Evolutionary conservation across 1,140 invertebrate species (phyloP).

Genomic region (Lucilia cuprina): DNA sequence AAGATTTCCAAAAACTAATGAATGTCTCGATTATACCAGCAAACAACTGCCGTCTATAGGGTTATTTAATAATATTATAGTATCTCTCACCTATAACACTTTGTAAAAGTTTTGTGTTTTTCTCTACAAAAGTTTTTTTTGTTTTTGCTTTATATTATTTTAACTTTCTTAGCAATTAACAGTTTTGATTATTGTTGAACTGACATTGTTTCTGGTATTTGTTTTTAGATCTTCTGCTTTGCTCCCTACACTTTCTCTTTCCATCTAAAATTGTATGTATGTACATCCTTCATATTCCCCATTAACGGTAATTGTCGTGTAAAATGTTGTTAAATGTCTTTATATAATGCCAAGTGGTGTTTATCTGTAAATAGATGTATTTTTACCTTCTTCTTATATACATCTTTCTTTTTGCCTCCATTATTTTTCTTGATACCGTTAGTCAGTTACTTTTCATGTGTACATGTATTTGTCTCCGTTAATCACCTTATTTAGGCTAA

Average conservation of each 20-base stretch:
- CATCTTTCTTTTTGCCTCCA: background rate
- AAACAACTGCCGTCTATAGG: too few relatives aligned
- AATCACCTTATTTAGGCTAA: background rate
- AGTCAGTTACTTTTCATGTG: background rate
- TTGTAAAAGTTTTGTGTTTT: background rate
- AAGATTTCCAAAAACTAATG: too few relatives aligned
- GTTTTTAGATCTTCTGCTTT: too few relatives aligned
- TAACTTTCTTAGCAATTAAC: background rate
- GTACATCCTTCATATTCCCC: background rate
- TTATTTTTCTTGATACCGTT: background rate
- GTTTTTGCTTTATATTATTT: background rate
- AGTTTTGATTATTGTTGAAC: background rate
- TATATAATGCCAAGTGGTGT: background rate
- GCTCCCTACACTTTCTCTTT: too few relatives aligned
- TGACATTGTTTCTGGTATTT: background rate
- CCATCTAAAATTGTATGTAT: background rate
- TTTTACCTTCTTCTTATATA: background rate
- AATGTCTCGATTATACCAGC: too few relatives aligned
- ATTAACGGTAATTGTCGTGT: background rate
- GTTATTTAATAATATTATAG: too few relatives aligned
- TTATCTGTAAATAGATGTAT: background rate
- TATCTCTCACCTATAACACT: too few relatives aligned
- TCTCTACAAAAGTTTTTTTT: background rate
- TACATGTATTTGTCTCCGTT: background rate
- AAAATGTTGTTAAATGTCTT: slow-evolving; percentile 3